These are phyloP conservation scores for Geotrupes spiniger DNA, from an alignment of 2,888 invertebrate genomes.

Conservation along the genomic window DNA sequence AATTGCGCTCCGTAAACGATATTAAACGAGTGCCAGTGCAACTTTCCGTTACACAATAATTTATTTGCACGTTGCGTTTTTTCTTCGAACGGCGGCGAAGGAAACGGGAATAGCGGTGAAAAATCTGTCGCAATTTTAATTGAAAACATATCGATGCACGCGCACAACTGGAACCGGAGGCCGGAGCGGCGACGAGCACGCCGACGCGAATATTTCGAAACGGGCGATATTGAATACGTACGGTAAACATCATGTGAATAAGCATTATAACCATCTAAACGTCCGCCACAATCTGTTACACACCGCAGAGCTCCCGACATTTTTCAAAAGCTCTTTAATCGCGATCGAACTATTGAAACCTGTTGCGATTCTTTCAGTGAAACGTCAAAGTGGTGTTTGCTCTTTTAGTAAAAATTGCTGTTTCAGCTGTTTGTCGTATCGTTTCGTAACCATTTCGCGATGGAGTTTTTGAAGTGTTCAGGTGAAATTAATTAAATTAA, in stretches of 20 bases:
- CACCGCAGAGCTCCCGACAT: conserved; percentile 46
- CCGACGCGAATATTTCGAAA: neutral
- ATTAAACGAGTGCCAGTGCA: conserved; percentile 1
- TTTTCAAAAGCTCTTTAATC: conserved; percentile 51
- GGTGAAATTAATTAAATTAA: too few relatives aligned
- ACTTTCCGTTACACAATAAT: neutral
- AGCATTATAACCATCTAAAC: conserved; percentile 34
- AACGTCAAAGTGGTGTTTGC: conserved; percentile 27
- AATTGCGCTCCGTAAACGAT: neutral
- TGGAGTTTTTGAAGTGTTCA: too few relatives aligned
- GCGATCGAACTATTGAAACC: conserved; percentile 50
- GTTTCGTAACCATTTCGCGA: neutral
- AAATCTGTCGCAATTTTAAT: too few relatives aligned
- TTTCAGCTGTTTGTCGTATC: neutral
- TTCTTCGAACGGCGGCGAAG: neutral
- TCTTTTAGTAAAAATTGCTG: neutral
- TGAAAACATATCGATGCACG: too few relatives aligned
- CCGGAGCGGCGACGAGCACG: too few relatives aligned
- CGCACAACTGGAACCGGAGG: too few relatives aligned
- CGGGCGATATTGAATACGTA: conserved; percentile 21
- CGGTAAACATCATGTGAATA: conserved; percentile 40
- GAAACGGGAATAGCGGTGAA: too few relatives aligned
- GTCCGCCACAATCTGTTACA: conserved; percentile 47
- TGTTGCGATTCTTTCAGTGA: conserved; percentile 45
- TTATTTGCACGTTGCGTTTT: neutral